phyloP scores from a whole-genome alignment of 2,113 vertebrate species.

The Caretta caretta region DNA sequence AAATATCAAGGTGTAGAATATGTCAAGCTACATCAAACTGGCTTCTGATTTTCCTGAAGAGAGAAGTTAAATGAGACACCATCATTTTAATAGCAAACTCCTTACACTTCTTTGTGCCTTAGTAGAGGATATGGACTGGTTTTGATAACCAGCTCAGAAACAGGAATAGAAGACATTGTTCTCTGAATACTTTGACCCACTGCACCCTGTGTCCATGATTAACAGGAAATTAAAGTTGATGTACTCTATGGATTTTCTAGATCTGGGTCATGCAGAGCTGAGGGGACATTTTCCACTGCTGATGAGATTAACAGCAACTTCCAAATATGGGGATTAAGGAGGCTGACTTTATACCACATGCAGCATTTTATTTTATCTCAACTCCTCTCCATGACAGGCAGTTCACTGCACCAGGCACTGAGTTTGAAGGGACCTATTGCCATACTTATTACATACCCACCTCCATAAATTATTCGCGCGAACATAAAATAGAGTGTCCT shows the following conservation, averaged over 20 bases:
- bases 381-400: not conserved
- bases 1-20: not conserved
- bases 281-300: conserved; percentile 7
- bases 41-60: not conserved
- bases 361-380: not conserved
- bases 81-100: not conserved
- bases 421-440: not conserved
- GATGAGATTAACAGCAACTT: conserved; percentile 45
- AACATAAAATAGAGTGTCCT: not conserved
- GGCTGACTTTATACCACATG: not conserved
- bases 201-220: not conserved
- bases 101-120: not conserved
- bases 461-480: not conserved
- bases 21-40: not conserved
- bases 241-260: conserved; percentile 46
- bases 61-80: not conserved
- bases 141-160: conserved; percentile 11
- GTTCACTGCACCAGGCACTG: not conserved
- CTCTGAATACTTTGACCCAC: conserved; percentile 28
- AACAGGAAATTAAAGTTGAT: conserved; percentile 62
- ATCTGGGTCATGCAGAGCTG: conserved; percentile 37
- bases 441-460: not conserved
- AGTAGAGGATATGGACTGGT: not conserved
- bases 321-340: conserved; percentile 36
- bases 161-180: not conserved